These are phyloP conservation scores for Zaprionus lineosus DNA, from an alignment of 2,888 invertebrate genomes.

Conservation along the genomic window DNA sequence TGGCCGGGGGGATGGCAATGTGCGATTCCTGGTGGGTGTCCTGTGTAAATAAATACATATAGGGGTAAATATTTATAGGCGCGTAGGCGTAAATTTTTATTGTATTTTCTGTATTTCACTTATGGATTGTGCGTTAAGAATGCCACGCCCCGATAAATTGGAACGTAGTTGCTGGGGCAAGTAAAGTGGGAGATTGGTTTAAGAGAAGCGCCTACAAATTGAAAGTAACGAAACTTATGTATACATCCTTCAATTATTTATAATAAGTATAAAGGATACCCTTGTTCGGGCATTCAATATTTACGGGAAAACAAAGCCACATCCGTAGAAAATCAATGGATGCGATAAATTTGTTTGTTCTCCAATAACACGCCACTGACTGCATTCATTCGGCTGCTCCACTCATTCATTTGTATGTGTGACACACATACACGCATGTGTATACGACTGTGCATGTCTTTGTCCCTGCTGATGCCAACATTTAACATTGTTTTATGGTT, in stretches of 20 bases:
- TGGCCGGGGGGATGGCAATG: too few relatives aligned
- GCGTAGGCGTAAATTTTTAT: neutral
- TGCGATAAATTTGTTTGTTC: conserved; percentile 12
- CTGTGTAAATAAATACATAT: neutral
- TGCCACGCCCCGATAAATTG: neutral
- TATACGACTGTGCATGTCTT: conserved; percentile 15
- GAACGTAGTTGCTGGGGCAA: too few relatives aligned
- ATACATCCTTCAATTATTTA: neutral
- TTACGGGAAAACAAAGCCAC: conserved; percentile 19
- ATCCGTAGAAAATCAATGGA: conserved; percentile 22
- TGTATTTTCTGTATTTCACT: neutral
- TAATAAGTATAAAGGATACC: neutral
- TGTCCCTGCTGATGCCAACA: conserved; percentile 36
- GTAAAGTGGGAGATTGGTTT: too few relatives aligned
- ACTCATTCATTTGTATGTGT: neutral
- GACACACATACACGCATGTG: conserved; percentile 5
- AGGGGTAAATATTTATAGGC: neutral
- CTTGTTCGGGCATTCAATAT: conserved; percentile 3
- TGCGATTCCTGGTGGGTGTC: too few relatives aligned
- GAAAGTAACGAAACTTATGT: too few relatives aligned
- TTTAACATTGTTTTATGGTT: conserved; percentile 61
- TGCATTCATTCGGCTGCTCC: too few relatives aligned
- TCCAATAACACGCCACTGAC: conserved; percentile 21
- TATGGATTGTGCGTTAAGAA: neutral
- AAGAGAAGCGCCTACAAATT: too few relatives aligned